Evolutionary conservation across 2,888 invertebrate genomes (phyloP), one percentile per base, ranked within the genome.

Genomic region (Axea sp.): DNA sequence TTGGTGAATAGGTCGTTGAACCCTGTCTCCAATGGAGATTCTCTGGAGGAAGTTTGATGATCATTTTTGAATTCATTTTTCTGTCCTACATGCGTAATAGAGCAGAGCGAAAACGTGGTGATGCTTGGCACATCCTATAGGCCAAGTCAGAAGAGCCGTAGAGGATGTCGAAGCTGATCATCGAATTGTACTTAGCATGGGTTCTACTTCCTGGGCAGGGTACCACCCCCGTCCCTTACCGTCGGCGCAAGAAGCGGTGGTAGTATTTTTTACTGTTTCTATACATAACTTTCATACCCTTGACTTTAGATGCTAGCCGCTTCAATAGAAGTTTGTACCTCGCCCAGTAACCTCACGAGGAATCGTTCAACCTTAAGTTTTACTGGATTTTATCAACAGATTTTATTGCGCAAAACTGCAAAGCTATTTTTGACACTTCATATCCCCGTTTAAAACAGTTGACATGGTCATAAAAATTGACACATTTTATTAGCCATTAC

Each of bases 191-290:
- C 79, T 77, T 83, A 78, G 80, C 81, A 72, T 81, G 81, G 83
- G 82, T 85, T 76, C 73, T 85, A 73, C 82, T 84, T 74, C 84
- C 84, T 45, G 83, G 82, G 72, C 83, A 83, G 78, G 79, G 81
- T 64, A 28, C 59, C 22, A 55, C 47, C 73, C 77, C 67, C 35
- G 69, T 60, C 75, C 76, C 78, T 57, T 82, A 80, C 64, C 81
- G 82, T 73, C 84, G 82, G 67, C 84, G 79, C 77, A 85, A 81
- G 74, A 84, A 84, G 81, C 84, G 85, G 84, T 85, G 84, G 84
- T 82, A 78, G 76, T 78, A 80, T 75, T 55, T 69, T 68, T 71
- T 62, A 75, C 57, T 62, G 49, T 71, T 71, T 62, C 14, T 64
- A 33, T 69, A 9, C 11, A 19, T 41, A 51, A 26, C 12, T 65